Evolutionary conservation across 2,113 vertebrate genomes (phyloP), one percentile per base, ranked within the genome.

Genomic region (Scopus umbretta): DNA sequence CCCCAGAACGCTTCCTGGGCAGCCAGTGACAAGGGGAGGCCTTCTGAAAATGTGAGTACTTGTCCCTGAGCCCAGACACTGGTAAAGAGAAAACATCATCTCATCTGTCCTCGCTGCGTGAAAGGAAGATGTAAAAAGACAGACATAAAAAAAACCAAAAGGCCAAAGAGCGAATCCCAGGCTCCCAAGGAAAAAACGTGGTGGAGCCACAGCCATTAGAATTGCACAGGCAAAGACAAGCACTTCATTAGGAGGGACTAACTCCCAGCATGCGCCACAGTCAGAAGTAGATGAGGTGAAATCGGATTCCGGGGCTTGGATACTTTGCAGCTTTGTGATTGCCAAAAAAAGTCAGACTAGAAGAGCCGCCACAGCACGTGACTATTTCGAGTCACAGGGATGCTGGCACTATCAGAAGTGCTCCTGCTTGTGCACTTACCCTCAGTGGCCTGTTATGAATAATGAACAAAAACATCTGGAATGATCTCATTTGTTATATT

Each of bases 21-120:
- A 59, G 40, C 11, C 38, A 38, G 2, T 5, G 16, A 13, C 0
- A 2, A 70, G 2, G 3, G 45, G 11, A 81, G 5, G 1, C 10
- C 0, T 11, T 67, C 53, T 36, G 22, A 23, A 83, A 80, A 80
- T 3, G 8, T 5, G 10, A 56, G 50, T 5, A 13, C 26, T 32
- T 55, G 8, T 50, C 65, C 40, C 59, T 26, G 18, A 70, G 66
- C 43, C n/a, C 49, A 25, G 40, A 23, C 3, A n/a, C 43, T 22
- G 40, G 40, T 34, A 56, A 68, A 75, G 32, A 67, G 12, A 58
- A 43, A 62, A 40, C 8, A 1, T 13, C n/a, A 11, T 11, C 30
- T 38, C 30, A 29, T 36, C 36, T 42, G 34, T 62, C 17, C 34
- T 49, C 9, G 4, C 4, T 2, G 2, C 14, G 11, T 12, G 26